phyloP scores from a whole-genome alignment of 2,888 invertebrate genomes.

The Leucoma salicis region DNA sequence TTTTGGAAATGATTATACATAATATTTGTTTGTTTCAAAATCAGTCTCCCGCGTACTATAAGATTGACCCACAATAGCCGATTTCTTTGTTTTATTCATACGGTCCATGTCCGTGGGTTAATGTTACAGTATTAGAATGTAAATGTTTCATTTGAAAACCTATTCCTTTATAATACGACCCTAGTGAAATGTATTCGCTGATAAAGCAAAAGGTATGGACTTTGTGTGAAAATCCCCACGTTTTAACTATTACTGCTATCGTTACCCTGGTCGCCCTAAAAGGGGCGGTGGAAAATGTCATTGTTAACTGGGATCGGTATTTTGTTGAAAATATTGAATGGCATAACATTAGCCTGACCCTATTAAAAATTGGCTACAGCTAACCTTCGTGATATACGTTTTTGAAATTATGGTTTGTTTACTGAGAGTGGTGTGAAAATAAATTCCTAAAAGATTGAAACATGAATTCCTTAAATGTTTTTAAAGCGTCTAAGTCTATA shows the following conservation, averaged over 20 bases:
- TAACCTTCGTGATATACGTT: not conserved
- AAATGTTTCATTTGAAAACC: not conserved
- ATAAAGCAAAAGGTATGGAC: constrained; percentile 13
- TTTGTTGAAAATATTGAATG: not conserved
- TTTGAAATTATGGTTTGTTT: not conserved
- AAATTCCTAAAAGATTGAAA: no score
- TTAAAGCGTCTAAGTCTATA: no score
- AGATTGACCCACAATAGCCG: not conserved
- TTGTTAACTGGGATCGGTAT: not conserved
- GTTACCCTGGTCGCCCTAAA: not conserved
- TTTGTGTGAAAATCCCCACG: not conserved
- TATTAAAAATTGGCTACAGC: not conserved
- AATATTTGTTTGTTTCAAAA: no score
- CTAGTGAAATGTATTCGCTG: constrained; percentile 14
- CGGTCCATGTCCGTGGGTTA: not conserved
- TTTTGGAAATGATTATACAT: no score
- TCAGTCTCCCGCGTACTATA: no score
- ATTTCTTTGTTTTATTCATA: not conserved
- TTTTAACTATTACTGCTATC: constrained; percentile 5
- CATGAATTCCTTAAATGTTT: no score
- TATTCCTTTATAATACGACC: constrained; percentile 16
- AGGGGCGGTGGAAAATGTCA: not conserved
- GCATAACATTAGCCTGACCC: not conserved
- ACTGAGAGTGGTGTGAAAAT: no score
- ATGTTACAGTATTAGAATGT: not conserved